Evolutionary conservation across 2,888 invertebrate species (phyloP), one percentile per base, ranked within the genome.

Genomic region (Toxonevra muliebris): DNA sequence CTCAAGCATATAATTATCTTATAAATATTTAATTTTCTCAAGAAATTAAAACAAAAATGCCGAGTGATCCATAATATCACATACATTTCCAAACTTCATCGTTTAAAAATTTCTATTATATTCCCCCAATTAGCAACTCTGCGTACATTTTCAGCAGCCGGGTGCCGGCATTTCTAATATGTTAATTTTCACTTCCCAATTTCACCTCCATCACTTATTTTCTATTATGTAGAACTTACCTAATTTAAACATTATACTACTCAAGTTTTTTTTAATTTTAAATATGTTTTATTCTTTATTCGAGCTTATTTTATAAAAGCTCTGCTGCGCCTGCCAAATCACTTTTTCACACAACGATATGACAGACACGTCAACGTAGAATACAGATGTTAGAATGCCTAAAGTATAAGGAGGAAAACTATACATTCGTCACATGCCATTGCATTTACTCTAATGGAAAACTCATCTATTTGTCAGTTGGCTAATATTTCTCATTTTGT

Each of bases 321-420:
- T 59, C 20, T 13, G 30, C 30, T 30, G 20, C 48, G 52, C 20
- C 12, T 20, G 42, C 9, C 9, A 45, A 12, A 12, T 9, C 43
- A 52, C 7, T n/a, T 20, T 13, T 69, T 66, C 70, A 73, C 74
- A 74, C 41, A 5, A 73, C 73, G 73, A 69, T 70, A 66, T 75
- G 76, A 75, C 80, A 82, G 81, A 83, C 83, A 83, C 83, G 83
- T 83, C 83, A 83, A 79, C 80, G 79, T 9, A 15, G 30, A 30
- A 4, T 11, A 50, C 20, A 42, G 13, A 9, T 15, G 13, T 9
- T 5, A 5, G 15, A 52, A 13, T n/a, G n/a, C 5, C 12, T 19
- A 30, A 12, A 17, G 52, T 59, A 42, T 30, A 43, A 59, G n/a
- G n/a, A n/a, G 48, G 7, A 15, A 50, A 8, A 50, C 48, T 50